Evolutionary conservation across 2,113 vertebrate species (phyloP), one percentile per base, ranked within the genome.

Genomic region (Anser cygnoides): DNA sequence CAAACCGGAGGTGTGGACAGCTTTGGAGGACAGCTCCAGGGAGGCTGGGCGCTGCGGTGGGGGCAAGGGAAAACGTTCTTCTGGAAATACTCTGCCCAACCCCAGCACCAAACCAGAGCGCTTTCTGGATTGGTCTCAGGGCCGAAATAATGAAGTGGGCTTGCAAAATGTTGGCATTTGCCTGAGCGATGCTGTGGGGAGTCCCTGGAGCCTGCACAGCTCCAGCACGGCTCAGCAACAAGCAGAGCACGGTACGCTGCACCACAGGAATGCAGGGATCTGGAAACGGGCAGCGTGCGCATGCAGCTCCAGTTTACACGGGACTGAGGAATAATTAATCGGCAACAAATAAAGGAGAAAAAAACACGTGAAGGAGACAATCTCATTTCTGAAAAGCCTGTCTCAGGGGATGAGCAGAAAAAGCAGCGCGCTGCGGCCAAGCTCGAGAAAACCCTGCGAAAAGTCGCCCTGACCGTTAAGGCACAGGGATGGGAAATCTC

Each of bases 241-340:
- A 44, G 55, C 33, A n/a, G 18, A 37, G 22, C 6, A 6, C 9
- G 10, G 58, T 9, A 65, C 17, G 1, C 3, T 18, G 43, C 11
- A 1, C 58, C 52, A n/a, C 37, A 66, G 52, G 37, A 61, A 46
- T 28, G 33, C 67, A 46, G 37, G 59, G 61, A 67, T 29, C 2
- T 0, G 33, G 31, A 81, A 70, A 49, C 0, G 1, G 29, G 39
- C 16, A 62, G 74, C 67, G 46, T 2, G 2, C 12, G 7, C 7
- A 19, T 5, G 33, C 49, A 82, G 70, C 63, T 11, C 65, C 31
- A 41, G 13, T 21, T 65, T 44, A 54, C 35, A 22, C 1, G 9
- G n/a, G 14, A 13, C 13, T 25, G 49, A 20, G 70, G 35, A 77
- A 31, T 52, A 44, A 58, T 75, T 57, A 63, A 70, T 39, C 41